A percentile compares a stretch with the other conserved stretches of the same genome.
Conservation (phyloP, 2,888 invertebrate species). For the Ormyrus nitidulus region DNA sequence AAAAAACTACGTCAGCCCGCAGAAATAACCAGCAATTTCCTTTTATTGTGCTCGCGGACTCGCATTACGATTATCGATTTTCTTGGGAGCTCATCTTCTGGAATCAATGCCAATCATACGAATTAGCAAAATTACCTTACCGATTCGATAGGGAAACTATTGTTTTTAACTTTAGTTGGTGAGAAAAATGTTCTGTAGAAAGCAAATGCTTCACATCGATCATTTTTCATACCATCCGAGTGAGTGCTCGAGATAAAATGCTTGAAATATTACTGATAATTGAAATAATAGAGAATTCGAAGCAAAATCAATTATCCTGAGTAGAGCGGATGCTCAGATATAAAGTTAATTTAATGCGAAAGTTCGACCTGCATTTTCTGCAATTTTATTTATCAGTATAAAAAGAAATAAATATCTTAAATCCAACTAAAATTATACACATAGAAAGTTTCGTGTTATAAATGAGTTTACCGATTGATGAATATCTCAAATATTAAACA, state of each 20-base stretch:
- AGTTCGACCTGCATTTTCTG: background rate
- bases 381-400: too few relatives aligned
- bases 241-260: too few relatives aligned
- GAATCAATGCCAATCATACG: background rate
- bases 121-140: background rate
- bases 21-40: background rate
- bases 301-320: conserved; percentile 2
- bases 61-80: background rate
- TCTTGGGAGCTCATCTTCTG: background rate
- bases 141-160: background rate
- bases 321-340: background rate
- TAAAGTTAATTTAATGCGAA: conserved; percentile 7
- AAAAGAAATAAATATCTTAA: too few relatives aligned
- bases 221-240: too few relatives aligned
- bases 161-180: too few relatives aligned
- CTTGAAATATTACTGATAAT: background rate
- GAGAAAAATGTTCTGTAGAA: too few relatives aligned
- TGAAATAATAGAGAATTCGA: conserved; percentile 11
- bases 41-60: background rate
- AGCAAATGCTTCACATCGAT: too few relatives aligned
- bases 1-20: too few relatives aligned
- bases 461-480: too few relatives aligned
- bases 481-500: too few relatives aligned
- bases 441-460: too few relatives aligned
- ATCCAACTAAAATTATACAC: too few relatives aligned